Base-by-base conservation (phyloP, 1,140 invertebrate genomes). In the Drosophila truncata region DNA sequence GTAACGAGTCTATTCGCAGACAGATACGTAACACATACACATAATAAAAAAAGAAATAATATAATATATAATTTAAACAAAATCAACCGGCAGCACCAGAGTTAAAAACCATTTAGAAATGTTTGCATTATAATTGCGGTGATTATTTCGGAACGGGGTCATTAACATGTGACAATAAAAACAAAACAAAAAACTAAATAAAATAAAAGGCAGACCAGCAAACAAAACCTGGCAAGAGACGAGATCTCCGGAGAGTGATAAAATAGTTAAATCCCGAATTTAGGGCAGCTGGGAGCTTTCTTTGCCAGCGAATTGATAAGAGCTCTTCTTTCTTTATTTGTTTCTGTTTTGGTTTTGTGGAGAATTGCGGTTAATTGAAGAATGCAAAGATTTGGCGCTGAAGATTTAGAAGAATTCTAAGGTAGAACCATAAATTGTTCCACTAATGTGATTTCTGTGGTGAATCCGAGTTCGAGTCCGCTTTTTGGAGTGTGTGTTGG, bases 121-220 rank as follows among this genome's bases (percentile, higher is more conserved):
- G 81, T 90, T 81, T 90, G 69, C 74, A 71, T 78, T 79, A 91
- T 88, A 88, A 88, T 88, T 85, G 67, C 78, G 60, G 85, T 41
- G 65, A 91, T 90, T 90, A 88, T 91, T 86, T 72, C 39, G 23
- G 50, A 79, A 58, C 61, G 85, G 81, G 85, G 85, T 88, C 85
- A 88, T 88, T 88, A 82, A 88, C 85, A 88, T 90, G 75, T 82
- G 85, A 78, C 85, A 84, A 65, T 33, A 60, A 61, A 83, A 62
- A 61, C 41, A 42, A 66, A 79, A 41, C 5, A 42, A 11, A 2
- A 33, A 33, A 33, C 0, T 33, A 33, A 42, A 46, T n/a, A 27
- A 47, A 46, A 78, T 60, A 60, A 41, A 35, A 58, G 39, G 11
- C 58, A 42, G 50, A 10, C 37, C 57, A 64, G 23, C 55, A 64